These are phyloP conservation scores for Cochlearius cochlearius DNA, from an alignment of 2,113 vertebrate genomes.

Conservation along the genomic window DNA sequence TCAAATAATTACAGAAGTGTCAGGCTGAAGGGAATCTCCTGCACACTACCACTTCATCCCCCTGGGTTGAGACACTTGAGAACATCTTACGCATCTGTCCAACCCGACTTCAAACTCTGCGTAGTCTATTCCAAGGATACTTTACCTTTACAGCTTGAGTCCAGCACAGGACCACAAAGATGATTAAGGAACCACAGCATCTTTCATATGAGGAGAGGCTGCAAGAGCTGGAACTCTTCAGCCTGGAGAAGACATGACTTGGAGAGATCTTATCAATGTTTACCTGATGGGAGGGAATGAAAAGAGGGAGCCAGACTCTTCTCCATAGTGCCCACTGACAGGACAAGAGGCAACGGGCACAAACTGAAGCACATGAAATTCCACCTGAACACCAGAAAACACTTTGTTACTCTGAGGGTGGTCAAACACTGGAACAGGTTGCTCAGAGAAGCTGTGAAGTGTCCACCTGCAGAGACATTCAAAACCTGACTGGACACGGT, in stretches of 20 bases:
- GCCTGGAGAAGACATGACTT: background rate
- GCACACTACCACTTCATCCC: background rate
- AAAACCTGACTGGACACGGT: background rate
- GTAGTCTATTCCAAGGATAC: background rate
- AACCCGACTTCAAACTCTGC: background rate
- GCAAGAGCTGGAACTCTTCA: background rate
- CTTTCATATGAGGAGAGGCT: background rate
- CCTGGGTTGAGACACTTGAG: background rate
- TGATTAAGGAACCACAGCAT: background rate
- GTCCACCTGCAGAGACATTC: background rate
- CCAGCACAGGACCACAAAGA: background rate
- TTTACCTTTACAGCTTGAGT: background rate
- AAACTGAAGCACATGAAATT: background rate
- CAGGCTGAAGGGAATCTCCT: background rate
- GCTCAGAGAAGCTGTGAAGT: background rate
- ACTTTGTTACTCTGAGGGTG: background rate
- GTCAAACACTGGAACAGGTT: background rate
- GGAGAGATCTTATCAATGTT: background rate
- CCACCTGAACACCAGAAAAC: background rate
- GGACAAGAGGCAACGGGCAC: background rate
- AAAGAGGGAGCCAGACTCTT: background rate
- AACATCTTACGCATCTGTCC: background rate
- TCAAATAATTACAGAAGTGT: background rate
- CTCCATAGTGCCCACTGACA: background rate
- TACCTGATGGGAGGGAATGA: background rate